These are phyloP conservation scores for Arnoldichthys spilopterus DNA, from an alignment of 2,797 vertebrate genomes.

Conservation along the genomic window DNA sequence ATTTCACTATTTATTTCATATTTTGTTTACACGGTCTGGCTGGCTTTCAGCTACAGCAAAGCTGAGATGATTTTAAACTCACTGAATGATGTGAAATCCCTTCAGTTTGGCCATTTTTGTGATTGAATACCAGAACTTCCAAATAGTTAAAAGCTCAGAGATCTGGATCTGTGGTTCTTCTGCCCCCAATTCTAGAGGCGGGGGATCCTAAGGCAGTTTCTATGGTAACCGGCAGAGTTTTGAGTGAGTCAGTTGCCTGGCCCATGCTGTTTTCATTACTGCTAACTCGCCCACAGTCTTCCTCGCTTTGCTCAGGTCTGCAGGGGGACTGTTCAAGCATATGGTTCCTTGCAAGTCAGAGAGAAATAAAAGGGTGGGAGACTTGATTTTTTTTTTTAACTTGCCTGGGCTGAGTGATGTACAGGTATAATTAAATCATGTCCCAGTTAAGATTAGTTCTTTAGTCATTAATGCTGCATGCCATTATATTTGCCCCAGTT, in stretches of 20 bases:
- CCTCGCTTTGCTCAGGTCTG: conserved; percentile 41
- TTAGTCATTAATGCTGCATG: conserved; percentile 28
- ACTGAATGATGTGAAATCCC: not conserved
- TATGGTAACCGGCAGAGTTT: conserved; percentile 57
- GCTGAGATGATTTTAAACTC: not conserved
- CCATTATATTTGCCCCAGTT: not conserved
- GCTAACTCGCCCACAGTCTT: conserved; percentile 35
- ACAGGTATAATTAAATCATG: not conserved
- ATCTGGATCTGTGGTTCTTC: conserved; percentile 15
- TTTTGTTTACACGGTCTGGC: too few species aligned
- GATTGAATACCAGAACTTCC: not conserved
- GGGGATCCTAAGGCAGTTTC: conserved; percentile 43
- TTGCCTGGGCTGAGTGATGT: not conserved
- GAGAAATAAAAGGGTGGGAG: conserved; percentile 4
- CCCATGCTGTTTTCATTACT: conserved; percentile 47
- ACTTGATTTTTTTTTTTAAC: not conserved
- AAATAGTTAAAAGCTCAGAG: not conserved
- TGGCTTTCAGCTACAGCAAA: too few species aligned
- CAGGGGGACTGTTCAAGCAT: conserved; percentile 21
- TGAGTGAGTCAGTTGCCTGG: conserved; percentile 29
- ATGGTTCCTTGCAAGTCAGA: conserved; percentile 25
- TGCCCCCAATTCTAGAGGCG: conserved; percentile 19
- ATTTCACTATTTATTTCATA: too few species aligned
- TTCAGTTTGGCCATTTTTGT: not conserved
- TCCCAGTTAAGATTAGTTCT: conserved; percentile 8